phyloP scores from a whole-genome alignment of 2,113 vertebrate species.

The Myodes glareolus region DNA sequence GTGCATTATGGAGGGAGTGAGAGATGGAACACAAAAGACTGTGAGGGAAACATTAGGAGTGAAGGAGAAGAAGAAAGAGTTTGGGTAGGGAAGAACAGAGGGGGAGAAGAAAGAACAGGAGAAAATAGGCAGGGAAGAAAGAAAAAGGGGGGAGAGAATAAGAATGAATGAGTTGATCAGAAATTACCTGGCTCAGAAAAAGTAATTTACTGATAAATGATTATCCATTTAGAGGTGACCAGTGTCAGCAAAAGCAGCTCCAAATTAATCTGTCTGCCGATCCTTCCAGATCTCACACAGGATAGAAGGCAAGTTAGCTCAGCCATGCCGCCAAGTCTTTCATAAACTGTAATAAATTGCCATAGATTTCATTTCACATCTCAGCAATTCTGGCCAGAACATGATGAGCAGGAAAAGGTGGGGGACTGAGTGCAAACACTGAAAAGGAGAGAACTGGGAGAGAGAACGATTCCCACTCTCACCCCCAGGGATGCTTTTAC shows the following conservation, averaged over 20 bases:
- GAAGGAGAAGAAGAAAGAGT: not conserved
- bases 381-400: conserved; percentile 69
- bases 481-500: not conserved
- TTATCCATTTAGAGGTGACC: conserved; percentile 81
- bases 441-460: not conserved
- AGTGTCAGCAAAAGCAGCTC: conserved; percentile 80
- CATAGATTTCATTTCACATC: conserved; percentile 73
- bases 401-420: not conserved
- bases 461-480: not conserved
- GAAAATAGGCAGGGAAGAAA: not conserved
- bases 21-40: not conserved
- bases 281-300: conserved; percentile 79
- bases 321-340: conserved; percentile 64
- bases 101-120: no score
- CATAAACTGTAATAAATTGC: conserved; percentile 69
- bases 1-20: not conserved
- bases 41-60: no score
- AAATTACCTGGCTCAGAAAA: conserved; percentile 85
- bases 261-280: conserved; percentile 85
- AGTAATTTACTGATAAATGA: conserved; percentile 88
- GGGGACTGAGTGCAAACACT: not conserved
- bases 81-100: not conserved
- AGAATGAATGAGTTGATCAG: conserved; percentile 82
- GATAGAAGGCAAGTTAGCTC: conserved; percentile 52
- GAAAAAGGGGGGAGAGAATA: not conserved